These are phyloP conservation scores for Euwallacea fornicatus DNA, from an alignment of 1,140 invertebrate species.

Conservation along the genomic window DNA sequence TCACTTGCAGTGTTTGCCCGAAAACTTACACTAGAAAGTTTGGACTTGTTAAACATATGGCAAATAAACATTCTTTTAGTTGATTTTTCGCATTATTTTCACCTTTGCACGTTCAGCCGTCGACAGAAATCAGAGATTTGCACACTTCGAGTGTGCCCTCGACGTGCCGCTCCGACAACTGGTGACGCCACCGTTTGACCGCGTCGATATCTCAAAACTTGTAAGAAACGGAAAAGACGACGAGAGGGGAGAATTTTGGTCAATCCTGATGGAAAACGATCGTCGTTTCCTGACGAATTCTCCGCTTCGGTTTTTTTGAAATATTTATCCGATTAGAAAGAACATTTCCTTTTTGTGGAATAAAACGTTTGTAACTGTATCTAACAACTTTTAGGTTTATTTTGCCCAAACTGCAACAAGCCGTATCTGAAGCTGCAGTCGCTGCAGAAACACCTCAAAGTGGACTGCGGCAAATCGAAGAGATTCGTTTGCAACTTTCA, in stretches of 20 bases:
- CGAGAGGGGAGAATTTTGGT: too few relatives aligned
- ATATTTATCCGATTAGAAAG: too few relatives aligned
- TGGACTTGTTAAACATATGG: too few relatives aligned
- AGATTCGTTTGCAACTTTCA: conserved; percentile 34
- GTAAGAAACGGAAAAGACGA: conserved; percentile 4
- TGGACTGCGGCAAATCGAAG: conserved; percentile 41
- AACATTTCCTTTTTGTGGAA: too few relatives aligned
- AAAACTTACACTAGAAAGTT: conserved; percentile 42
- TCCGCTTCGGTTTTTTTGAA: too few relatives aligned
- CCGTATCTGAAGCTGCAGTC: conserved; percentile 35
- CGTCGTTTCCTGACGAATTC: too few relatives aligned
- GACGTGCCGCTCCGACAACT: too few relatives aligned
- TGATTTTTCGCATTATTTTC: conserved; percentile 24
- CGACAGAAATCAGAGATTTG: too few relatives aligned
- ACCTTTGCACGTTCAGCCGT: neutral
- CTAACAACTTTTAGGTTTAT: conserved; percentile 20
- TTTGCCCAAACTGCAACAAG: conserved; percentile 32
- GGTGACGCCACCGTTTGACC: too few relatives aligned
- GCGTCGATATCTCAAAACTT: neutral
- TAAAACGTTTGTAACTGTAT: neutral
- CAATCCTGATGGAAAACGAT: too few relatives aligned
- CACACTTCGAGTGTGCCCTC: too few relatives aligned
- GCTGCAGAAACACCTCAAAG: conserved; percentile 35
- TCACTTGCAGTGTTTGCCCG: conserved; percentile 61
- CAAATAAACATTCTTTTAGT: neutral